Conservation (phyloP, 2,888 invertebrate genomes). For the Patella pellucida region DNA sequence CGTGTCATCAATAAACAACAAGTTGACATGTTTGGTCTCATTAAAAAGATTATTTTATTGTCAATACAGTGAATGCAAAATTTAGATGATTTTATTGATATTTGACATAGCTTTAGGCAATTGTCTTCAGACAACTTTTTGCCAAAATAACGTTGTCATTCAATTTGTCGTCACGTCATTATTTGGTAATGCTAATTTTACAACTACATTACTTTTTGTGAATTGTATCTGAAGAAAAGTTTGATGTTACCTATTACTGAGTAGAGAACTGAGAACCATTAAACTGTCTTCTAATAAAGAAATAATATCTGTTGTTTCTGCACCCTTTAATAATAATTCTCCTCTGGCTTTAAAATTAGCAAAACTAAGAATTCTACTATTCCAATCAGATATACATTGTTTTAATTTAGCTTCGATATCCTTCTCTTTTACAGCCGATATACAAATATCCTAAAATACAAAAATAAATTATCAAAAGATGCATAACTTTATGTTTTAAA, state of each 20-base stretch:
- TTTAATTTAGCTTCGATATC: constrained; percentile 91
- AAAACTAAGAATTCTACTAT: constrained; percentile 80
- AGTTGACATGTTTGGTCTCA: no score
- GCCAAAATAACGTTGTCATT: no score
- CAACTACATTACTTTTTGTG: neutral
- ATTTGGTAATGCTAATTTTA: no score
- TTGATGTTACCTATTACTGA: constrained; percentile 81
- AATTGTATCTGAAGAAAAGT: neutral
- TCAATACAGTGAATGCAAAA: no score
- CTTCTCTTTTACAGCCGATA: constrained; percentile 89
- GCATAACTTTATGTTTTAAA: no score
- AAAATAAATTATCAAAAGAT: no score
- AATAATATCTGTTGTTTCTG: constrained; percentile 79
- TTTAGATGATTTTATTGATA: no score
- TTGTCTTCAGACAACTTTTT: no score
- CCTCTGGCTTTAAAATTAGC: constrained; percentile 85
- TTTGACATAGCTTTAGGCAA: no score
- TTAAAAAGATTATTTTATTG: no score
- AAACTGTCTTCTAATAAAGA: constrained; percentile 86
- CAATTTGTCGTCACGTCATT: no score
- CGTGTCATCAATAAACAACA: no score
- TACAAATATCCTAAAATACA: constrained; percentile 82
- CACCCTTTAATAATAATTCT: constrained; percentile 83
- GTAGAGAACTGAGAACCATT: constrained; percentile 87
- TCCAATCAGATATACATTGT: constrained; percentile 86